phyloP scores from a whole-genome alignment of 2,888 invertebrate genomes.

The Nomada fabriciana region DNA sequence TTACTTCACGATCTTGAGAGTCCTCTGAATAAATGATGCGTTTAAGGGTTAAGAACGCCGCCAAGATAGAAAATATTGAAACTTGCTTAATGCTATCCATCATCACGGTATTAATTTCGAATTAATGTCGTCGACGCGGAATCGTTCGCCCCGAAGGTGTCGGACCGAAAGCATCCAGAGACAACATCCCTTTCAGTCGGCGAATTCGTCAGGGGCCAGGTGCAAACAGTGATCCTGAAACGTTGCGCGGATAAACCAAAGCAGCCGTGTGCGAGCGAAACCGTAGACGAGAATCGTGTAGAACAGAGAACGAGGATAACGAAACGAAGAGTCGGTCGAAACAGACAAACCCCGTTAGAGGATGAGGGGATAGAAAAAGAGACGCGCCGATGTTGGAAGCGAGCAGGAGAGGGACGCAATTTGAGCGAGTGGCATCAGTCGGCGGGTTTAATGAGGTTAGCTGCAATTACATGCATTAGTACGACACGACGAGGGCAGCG shows the following conservation, averaged over 20 bases:
- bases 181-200: not conserved
- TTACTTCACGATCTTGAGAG: too few relatives aligned
- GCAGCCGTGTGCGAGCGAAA: conserved; percentile 33
- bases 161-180: too few relatives aligned
- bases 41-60: too few relatives aligned
- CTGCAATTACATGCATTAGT: conserved; percentile 83
- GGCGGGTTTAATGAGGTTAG: conserved; percentile 83
- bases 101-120: too few relatives aligned
- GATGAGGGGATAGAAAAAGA: conserved; percentile 9
- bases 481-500: conserved; percentile 77
- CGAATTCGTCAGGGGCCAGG: not conserved
- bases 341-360: conserved; percentile 7
- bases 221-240: conserved; percentile 26
- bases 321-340: conserved; percentile 43
- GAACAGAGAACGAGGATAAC: conserved; percentile 37
- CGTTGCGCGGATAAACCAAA: conserved; percentile 31
- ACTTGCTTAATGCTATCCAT: too few relatives aligned
- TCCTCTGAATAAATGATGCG: too few relatives aligned
- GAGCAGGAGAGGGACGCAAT: conserved; percentile 69
- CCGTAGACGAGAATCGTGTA: conserved; percentile 54
- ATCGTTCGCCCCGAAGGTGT: not conserved
- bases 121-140: not conserved
- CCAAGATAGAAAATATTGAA: too few relatives aligned
- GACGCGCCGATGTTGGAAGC: not conserved
- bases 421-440: conserved; percentile 81